phyloP scores from a whole-genome alignment of 2,888 invertebrate genomes.

The Amiota minor region DNA sequence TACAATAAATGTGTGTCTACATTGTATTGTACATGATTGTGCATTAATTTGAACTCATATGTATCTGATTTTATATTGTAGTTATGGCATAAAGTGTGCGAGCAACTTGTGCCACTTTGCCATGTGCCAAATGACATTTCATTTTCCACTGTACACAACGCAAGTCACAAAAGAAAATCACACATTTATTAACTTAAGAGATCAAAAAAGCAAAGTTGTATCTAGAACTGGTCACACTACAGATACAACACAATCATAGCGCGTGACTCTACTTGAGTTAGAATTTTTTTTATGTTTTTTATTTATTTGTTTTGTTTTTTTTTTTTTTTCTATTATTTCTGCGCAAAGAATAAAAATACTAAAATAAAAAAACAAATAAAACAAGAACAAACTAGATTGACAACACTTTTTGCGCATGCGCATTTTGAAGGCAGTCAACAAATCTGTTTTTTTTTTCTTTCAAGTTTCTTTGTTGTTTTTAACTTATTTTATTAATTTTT shows the following conservation, averaged over 20 bases:
- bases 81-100: background rate
- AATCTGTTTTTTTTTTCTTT: slow-evolving; percentile 9
- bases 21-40: background rate
- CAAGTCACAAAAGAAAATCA: background rate
- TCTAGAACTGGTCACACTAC: background rate
- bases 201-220: background rate
- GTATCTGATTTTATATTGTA: background rate
- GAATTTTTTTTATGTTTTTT: background rate
- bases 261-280: background rate
- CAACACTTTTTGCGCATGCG: background rate
- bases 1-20: background rate
- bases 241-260: background rate
- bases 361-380: background rate
- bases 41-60: slow-evolving; percentile 1
- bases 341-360: background rate
- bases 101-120: slow-evolving; percentile 14
- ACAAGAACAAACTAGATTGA: slow-evolving; percentile 8
- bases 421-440: slow-evolving; percentile 14
- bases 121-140: slow-evolving; percentile 19
- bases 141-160: background rate
- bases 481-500: too few species aligned
- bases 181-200: background rate
- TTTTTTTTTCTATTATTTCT: background rate
- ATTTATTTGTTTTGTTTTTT: too few species aligned
- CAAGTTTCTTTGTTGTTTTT: slow-evolving; percentile 2